Percentiles rank a stretch among this genome's conserved stretches.
These are phyloP conservation scores for Delichon dasypus DNA, from an alignment of 2,797 vertebrate genomes.

Conservation along the genomic window DNA sequence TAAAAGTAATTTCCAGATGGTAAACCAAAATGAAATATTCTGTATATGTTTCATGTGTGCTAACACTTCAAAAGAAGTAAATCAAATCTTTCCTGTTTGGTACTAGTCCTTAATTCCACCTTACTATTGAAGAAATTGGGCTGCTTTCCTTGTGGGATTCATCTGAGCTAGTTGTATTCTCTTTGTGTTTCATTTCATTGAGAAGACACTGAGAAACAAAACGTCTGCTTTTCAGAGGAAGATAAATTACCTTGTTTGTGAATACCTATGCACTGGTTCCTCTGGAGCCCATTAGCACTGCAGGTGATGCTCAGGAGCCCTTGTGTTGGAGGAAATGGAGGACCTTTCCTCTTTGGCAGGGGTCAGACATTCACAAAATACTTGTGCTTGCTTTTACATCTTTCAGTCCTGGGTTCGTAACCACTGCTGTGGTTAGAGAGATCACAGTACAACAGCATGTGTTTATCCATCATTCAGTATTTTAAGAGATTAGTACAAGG, in stretches of 20 bases:
- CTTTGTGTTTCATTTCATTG: background rate
- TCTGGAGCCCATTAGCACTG: background rate
- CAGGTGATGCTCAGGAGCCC: background rate
- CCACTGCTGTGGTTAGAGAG: background rate
- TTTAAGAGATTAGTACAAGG: conserved; percentile 7
- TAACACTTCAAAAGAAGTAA: background rate
- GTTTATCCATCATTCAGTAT: conserved; percentile 9
- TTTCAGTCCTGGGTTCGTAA: background rate
- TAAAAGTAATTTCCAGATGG: background rate
- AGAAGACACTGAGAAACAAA: background rate
- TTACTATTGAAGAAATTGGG: background rate
- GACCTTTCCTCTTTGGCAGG: background rate
- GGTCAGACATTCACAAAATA: background rate
- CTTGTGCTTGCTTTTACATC: background rate
- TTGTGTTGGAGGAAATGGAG: background rate
- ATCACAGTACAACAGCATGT: background rate
- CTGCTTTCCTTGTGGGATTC: background rate
- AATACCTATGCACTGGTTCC: background rate
- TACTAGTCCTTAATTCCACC: background rate
- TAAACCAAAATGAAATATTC: background rate
- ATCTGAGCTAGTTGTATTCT: background rate
- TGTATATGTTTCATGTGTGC: background rate
- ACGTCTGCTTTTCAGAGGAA: background rate
- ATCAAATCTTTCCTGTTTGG: background rate
- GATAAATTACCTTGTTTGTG: background rate